phyloP scores from a whole-genome alignment of 1,140 invertebrate species.

The Chrysomallon squamiferum region DNA sequence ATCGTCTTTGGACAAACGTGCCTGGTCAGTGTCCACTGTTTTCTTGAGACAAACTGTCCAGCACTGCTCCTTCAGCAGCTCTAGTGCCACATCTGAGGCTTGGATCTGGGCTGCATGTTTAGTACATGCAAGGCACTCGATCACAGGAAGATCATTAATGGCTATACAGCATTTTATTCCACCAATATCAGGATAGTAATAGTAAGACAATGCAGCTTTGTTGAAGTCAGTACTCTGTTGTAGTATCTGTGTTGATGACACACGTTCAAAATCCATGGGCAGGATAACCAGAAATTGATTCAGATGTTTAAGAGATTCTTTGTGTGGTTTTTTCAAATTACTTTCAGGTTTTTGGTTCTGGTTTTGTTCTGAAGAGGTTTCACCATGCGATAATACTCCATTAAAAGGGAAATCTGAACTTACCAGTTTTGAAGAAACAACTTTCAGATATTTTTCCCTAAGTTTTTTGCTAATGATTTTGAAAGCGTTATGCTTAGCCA shows the following conservation, averaged over 20 bases:
- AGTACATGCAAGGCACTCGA: conserved; percentile 17
- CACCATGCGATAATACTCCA: no score
- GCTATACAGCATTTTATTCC: conserved; percentile 32
- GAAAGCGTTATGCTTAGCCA: no score
- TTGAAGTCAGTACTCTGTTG: conserved; percentile 38
- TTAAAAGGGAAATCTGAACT: no score
- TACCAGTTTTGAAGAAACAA: no score
- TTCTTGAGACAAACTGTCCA: conserved; percentile 69
- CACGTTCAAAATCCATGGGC: conserved; percentile 7
- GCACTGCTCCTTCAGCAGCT: conserved; percentile 37
- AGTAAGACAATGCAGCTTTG: conserved; percentile 37
- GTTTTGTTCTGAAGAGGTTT: no score
- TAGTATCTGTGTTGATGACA: conserved; percentile 22
- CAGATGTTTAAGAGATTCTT: conserved; percentile 5
- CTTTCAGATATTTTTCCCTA: no score
- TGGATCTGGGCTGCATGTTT: conserved; percentile 32
- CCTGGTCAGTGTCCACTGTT: conserved; percentile 57
- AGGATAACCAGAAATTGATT: conserved; percentile 34
- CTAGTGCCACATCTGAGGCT: conserved; percentile 34
- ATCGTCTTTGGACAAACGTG: conserved; percentile 38
- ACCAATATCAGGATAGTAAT: conserved; percentile 27
- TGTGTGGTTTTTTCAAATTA: no score
- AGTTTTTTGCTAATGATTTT: no score
- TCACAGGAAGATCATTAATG: conserved; percentile 32
- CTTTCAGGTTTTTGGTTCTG: no score